Evolutionary conservation across 2,888 invertebrate species (phyloP), one percentile per base, ranked within the genome.

Genomic region (Sinhomidia bicolor): DNA sequence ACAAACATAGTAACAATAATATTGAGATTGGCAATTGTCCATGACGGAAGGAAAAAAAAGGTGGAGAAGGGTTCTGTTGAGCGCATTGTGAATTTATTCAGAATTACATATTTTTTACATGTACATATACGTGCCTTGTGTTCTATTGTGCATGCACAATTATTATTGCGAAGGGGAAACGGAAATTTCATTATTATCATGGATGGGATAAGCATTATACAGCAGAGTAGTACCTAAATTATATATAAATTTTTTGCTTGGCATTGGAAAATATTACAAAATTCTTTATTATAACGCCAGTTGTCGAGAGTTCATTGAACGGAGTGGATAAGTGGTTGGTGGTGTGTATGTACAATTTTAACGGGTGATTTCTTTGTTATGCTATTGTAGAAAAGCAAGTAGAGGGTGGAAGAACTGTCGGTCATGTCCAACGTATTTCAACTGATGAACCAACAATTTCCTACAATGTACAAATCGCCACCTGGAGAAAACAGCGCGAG

Each of bases 381-480:
- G 0, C n/a, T 68, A 51, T 74, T 82, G 51, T 51, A 87, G 81
- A 87, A 57, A 41, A 36, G 12, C 76, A 12, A 79, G 54, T 54
- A 32, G 26, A 79, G 29, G 29, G n/a, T n/a, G 54, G 17, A 80
- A 60, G 17, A 57, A 17, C 47, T 12, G 60, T 65, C 65, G 17
- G 88, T 83, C 82, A 88, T 88, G 88, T 88, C 88, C 60, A 83
- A 82, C 80, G 88, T 88, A 29, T 88, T 88, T 74, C 88, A 90
- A 79, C 82, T 85, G 65, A 90, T 88, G 85, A 90, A 78, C 82
- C 87, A 88, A 76, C 88, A 78, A 32, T 90, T 90, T 62, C 90
- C 90, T 26, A 65, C 29, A n/a, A 89, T 90, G 82, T 90, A 85
- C 86, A 90, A 90, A 71, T 85, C 88, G 85, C 85, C 89, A 81